Conservation (phyloP, 2,797 vertebrate genomes). For the Hyperoplus immaculatus region DNA sequence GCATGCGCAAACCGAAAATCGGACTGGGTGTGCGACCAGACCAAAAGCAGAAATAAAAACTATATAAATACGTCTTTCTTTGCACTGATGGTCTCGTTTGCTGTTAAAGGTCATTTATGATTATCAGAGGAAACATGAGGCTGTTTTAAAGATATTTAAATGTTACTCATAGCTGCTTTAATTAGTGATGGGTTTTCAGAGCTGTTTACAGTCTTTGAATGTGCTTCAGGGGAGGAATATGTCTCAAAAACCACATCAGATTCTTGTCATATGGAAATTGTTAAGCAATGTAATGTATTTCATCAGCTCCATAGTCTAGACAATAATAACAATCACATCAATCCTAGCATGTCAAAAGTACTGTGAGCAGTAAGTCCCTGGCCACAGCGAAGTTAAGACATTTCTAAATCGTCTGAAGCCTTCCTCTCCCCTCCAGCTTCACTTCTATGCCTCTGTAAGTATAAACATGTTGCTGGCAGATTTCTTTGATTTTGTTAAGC, state of each 20-base stretch:
- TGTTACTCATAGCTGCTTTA: no score
- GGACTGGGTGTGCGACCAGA: no score
- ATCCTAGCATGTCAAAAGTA: constrained; percentile 7
- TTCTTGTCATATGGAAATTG: constrained; percentile 5
- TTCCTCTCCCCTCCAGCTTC: not conserved
- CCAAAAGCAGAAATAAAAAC: no score
- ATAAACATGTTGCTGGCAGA: constrained; percentile 21
- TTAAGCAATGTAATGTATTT: constrained; percentile 2
- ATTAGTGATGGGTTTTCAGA: not conserved
- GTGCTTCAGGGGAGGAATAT: not conserved
- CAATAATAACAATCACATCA: not conserved
- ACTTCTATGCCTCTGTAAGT: constrained; percentile 10
- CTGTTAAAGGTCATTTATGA: no score
- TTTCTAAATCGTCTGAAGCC: constrained; percentile 8
- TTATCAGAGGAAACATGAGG: no score
- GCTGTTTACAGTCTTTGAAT: not conserved
- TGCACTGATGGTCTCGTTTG: no score
- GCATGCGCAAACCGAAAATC: no score
- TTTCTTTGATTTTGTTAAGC: constrained; percentile 27
- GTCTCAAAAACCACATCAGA: not conserved
- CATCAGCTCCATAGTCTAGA: constrained; percentile 9
- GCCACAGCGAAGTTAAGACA: constrained; percentile 23
- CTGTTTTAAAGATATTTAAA: no score
- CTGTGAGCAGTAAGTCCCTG: constrained; percentile 24
- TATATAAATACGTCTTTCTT: no score